Evolutionary conservation across 2,113 vertebrate genomes (phyloP), one percentile per base, ranked within the genome.

Genomic region (Esox niger): DNA sequence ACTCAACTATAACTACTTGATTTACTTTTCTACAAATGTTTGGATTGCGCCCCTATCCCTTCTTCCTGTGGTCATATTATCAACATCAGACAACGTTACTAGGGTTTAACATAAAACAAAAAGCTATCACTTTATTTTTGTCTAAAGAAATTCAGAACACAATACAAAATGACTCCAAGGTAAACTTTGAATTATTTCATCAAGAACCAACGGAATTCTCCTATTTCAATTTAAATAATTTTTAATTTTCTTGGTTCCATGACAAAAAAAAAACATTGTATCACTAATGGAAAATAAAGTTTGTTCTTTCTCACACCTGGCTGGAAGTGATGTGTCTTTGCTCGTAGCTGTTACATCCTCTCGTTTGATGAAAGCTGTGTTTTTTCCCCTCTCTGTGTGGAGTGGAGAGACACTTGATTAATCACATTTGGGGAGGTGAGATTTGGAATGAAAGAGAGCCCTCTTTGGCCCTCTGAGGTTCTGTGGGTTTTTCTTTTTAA

Each of bases 401-500:
- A 71, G 13, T 66, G 57, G 72, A 15, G 13, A 76, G 72, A 75
- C 58, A 55, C 26, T 78, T 72, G 81, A 87, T 86, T 82, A 83
- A 87, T 88, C 80, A 79, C 70, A 43, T 83, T 83, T 69, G 63
- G 59, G 66, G 25, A 79, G 59, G 38, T 73, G 70, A 79, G 62
- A 77, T 72, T 76, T 62, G 49, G 71, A 82, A 70, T 74, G 69
- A 84, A 80, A 84, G 70, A 75, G 82, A 86, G 81, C 86, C 38
- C 71, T 82, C 84, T 89, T 84, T 78, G 77, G 75, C 71, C 82
- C 82, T 83, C 82, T 88, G 82, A 49, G 77, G 83, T 75, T 86
- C 77, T 84, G 82, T 90, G 81, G 75, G 80, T 59, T 79, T 81
- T 85, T 87, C 88, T 72, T 79, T 88, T 87, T 85, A 17, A 52